A percentile compares a stretch with the other conserved stretches of the same genome.
These are phyloP conservation scores for Neoascia interrupta DNA, from an alignment of 2,888 invertebrate genomes.

Conservation along the genomic window DNA sequence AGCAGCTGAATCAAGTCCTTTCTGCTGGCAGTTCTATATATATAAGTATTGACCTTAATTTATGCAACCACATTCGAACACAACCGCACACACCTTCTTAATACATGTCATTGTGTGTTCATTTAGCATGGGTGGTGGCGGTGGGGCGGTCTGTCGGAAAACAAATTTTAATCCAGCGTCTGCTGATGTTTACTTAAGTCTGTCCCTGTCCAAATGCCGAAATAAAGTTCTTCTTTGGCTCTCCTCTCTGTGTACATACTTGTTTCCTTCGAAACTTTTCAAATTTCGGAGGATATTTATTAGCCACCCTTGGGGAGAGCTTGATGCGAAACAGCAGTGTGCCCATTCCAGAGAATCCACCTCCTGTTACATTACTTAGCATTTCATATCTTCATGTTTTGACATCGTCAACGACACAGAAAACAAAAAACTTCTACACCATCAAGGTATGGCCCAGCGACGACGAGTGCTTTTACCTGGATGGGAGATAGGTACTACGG, in stretches of 20 bases:
- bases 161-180: constrained; percentile 63
- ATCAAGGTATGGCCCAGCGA: not conserved
- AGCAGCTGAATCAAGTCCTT: not conserved
- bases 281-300: constrained; percentile 63
- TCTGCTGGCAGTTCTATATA: constrained; percentile 3
- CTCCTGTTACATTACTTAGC: constrained; percentile 58
- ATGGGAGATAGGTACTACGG: too few relatives aligned
- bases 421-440: constrained; percentile 54
- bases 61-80: constrained; percentile 59
- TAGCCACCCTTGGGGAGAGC: constrained; percentile 22
- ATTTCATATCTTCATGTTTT: constrained; percentile 65
- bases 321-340: constrained; percentile 26
- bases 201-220: constrained; percentile 32
- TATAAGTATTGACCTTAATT: constrained; percentile 62
- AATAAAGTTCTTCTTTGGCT: constrained; percentile 25
- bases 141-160: not conserved
- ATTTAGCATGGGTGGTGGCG: constrained; percentile 20
- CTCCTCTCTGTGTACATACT: not conserved
- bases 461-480: constrained; percentile 25
- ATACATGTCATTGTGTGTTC: constrained; percentile 64
- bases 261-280: constrained; percentile 47
- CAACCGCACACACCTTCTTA: constrained; percentile 46
- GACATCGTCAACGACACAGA: constrained; percentile 57
- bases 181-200: constrained; percentile 63
- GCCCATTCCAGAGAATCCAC: not conserved